These are phyloP conservation scores for Drosophila cardini DNA, from an alignment of 1,140 invertebrate species.

Conservation along the genomic window DNA sequence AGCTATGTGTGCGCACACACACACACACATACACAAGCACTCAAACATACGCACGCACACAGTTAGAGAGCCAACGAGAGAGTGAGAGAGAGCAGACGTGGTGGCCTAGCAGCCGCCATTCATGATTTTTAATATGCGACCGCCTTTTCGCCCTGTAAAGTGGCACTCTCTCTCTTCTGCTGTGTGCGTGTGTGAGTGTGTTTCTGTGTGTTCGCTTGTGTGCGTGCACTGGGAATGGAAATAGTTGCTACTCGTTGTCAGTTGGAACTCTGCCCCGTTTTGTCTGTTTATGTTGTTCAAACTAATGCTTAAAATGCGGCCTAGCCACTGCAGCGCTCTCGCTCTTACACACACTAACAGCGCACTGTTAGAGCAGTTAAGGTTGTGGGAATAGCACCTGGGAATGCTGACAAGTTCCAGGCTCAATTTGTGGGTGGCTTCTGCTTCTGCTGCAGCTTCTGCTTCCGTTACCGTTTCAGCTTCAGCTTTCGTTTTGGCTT, in stretches of 20 bases:
- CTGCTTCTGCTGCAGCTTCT: slow-evolving; percentile 14
- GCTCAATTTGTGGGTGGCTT: slow-evolving; percentile 33
- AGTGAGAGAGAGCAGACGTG: slow-evolving; percentile 17
- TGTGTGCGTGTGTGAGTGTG: not conserved
- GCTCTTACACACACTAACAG: slow-evolving; percentile 18
- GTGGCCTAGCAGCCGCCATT: slow-evolving; percentile 67
- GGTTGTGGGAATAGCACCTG: slow-evolving; percentile 31
- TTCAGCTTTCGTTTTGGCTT: slow-evolving; percentile 14
- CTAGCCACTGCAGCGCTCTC: slow-evolving; percentile 45
- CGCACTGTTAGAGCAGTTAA: not conserved
- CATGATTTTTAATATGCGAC: slow-evolving; percentile 61
- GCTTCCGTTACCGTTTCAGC: not conserved
- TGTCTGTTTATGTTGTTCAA: slow-evolving; percentile 79
- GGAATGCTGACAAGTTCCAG: slow-evolving; percentile 29
- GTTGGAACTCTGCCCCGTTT: not conserved
- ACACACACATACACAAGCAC: slow-evolving; percentile 15
- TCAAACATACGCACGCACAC: slow-evolving; percentile 10
- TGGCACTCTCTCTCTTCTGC: slow-evolving; percentile 35
- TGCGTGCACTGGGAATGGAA: slow-evolving; percentile 37
- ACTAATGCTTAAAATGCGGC: slow-evolving; percentile 83
- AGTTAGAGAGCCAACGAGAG: slow-evolving; percentile 18
- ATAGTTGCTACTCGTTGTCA: slow-evolving; percentile 42
- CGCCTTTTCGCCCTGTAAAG: slow-evolving; percentile 52
- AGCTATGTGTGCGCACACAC: slow-evolving; percentile 43
- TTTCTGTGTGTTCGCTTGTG: slow-evolving; percentile 5